Base-by-base conservation (phyloP, 2,888 invertebrate species). In the Volucella inanis region DNA sequence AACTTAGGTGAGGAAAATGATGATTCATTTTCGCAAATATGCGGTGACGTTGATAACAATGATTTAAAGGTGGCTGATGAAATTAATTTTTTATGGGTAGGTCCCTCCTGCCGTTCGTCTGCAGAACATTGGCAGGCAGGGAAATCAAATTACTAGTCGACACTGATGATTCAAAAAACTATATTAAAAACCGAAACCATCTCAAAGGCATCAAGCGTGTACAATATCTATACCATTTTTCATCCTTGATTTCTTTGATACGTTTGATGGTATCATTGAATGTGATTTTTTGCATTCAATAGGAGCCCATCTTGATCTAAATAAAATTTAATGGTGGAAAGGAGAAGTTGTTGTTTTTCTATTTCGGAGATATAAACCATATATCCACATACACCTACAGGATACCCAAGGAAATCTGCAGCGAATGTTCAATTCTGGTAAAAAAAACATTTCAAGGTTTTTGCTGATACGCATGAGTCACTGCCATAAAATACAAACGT, bases 401-500 rank as follows among this genome's bases (percentile, higher is more conserved):
- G n/a, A n/a, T 71, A 49, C 39, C 57, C 8, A 12, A 15, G 18
- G 59, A 59, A n/a, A 6, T 59, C 22, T 22, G 59, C 4, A 18
- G 41, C 15, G 11, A 49, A 14, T 54, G 52, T 50, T 15, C 41
- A 14, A 12, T 11, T n/a, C 31, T 61, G 9, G 9, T 72, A n/a
- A n/a, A 38, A 41, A 10, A 6, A 61, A 54, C 39, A 43, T 12
- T 12, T 31, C 9, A 52, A 52, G 12, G 65, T 71, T 11, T 80
- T 79, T 31, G 81, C 81, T 4, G n/a, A n/a, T n/a, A n/a, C n/a
- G n/a, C n/a, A 57, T 14, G 72, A 74, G 31, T 67, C 47, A 11
- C 50, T 78, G 11, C 67, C 80, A 10, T 87, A 64, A 31, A 79
- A 79, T 50, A 86, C 76, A 18, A 87, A 74, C 22, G 50, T 87